Conservation (phyloP, 2,888 invertebrate species). For the Rhaphigaster nebulosa region DNA sequence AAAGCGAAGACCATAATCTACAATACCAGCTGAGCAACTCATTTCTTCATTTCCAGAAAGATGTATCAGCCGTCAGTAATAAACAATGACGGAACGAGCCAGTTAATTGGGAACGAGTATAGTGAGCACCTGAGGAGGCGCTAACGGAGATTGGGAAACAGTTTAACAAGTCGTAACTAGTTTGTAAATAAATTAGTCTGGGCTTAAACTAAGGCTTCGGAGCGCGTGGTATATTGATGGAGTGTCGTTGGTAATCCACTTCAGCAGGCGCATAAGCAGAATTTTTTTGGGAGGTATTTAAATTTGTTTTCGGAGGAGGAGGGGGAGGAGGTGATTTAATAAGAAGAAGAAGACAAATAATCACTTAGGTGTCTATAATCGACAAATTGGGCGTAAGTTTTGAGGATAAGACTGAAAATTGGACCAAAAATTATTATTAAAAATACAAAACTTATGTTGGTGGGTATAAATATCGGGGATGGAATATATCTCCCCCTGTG, state of each 20-base stretch:
- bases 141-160: background rate
- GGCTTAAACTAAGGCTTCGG: background rate
- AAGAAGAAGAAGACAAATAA: too few relatives aligned
- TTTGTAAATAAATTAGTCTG: background rate
- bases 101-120: background rate
- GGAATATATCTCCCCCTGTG: too few relatives aligned
- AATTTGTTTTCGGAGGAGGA: too few relatives aligned
- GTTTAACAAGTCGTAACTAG: background rate
- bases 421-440: too few relatives aligned
- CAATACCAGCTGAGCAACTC: background rate
- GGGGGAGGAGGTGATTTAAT: too few relatives aligned
- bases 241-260: background rate
- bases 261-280: too few relatives aligned
- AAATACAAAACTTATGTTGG: too few relatives aligned
- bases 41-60: conserved; percentile 5
- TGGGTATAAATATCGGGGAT: too few relatives aligned
- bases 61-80: background rate
- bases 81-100: background rate
- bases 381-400: too few relatives aligned
- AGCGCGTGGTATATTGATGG: background rate
- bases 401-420: too few relatives aligned
- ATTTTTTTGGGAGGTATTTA: too few relatives aligned
- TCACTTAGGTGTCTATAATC: too few relatives aligned
- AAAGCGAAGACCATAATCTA: background rate
- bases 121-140: background rate